phyloP scores from a whole-genome alignment of 2,113 vertebrate genomes.

The Ptilonorhynchus violaceus region DNA sequence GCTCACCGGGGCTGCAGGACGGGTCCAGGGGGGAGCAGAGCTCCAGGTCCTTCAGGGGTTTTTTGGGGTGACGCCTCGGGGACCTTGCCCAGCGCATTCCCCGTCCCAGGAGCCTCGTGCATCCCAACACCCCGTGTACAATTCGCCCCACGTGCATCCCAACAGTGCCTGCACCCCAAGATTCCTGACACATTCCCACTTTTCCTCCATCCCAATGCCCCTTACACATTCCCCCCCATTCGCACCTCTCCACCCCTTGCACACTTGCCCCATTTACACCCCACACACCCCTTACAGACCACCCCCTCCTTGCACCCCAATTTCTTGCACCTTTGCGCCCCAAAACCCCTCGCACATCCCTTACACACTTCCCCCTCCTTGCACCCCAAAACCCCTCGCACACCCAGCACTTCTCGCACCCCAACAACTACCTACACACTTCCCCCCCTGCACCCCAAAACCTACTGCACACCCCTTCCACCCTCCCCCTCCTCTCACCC shows the following conservation, averaged over 20 bases:
- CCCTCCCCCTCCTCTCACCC: no score
- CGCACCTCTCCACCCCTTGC: not conserved
- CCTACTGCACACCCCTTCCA: not conserved
- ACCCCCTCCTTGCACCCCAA: not conserved
- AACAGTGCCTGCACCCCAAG: fast-evolving
- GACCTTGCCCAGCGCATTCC: not conserved
- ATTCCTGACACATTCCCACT: not conserved
- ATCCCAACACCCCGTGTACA: fast-evolving
- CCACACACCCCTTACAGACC: no score
- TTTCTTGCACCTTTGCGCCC: no score
- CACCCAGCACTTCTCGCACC: not conserved
- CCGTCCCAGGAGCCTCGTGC: fast-evolving
- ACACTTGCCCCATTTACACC: no score
- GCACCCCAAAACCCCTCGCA: not conserved
- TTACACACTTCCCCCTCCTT: no score
- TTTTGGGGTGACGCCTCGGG: not conserved
- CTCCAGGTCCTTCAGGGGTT: not conserved
- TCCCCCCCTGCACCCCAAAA: not conserved
- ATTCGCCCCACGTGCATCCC: not conserved
- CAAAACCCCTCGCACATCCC: no score
- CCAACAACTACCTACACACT: fast-evolving
- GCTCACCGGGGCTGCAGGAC: not conserved
- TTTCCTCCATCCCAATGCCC: not conserved
- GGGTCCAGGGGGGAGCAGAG: not conserved
- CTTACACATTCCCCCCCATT: not conserved